These are phyloP conservation scores for Bembecia ichneumoniformis DNA, from an alignment of 2,888 invertebrate genomes.

Conservation along the genomic window DNA sequence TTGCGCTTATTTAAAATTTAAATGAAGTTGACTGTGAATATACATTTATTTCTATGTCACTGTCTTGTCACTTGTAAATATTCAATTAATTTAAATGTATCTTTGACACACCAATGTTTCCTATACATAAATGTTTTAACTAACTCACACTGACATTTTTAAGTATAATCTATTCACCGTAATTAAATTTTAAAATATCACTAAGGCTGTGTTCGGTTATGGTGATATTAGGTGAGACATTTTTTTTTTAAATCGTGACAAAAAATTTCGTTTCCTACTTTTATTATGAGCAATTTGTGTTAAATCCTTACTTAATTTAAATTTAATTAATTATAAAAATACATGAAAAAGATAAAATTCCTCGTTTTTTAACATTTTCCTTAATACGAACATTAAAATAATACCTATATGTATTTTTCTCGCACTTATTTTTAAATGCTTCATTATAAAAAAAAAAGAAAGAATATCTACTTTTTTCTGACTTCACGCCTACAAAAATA, in stretches of 20 bases:
- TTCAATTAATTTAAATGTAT: neutral
- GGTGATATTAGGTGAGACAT: neutral
- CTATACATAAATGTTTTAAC: slow-evolving; percentile 14
- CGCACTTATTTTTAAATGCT: too few relatives aligned
- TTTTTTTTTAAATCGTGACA: neutral
- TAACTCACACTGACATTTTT: slow-evolving; percentile 8
- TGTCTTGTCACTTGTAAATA: slow-evolving; percentile 15
- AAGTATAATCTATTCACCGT: slow-evolving; percentile 15
- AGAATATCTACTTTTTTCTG: too few relatives aligned
- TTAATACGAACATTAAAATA: too few relatives aligned
- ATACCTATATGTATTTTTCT: too few relatives aligned
- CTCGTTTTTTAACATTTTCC: too few relatives aligned
- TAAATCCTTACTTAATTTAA: neutral
- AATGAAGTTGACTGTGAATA: neutral
- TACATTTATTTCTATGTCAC: slow-evolving; percentile 5
- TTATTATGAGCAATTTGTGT: too few relatives aligned
- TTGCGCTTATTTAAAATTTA: neutral
- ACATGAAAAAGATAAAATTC: too few relatives aligned
- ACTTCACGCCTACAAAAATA: too few relatives aligned
- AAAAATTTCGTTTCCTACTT: too few relatives aligned
- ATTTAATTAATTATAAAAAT: too few relatives aligned
- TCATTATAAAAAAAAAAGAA: too few relatives aligned
- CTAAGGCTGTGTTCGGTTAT: slow-evolving; percentile 44
- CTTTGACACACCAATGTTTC: slow-evolving; percentile 11
- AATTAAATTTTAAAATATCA: slow-evolving; percentile 27